These are phyloP conservation scores for Scaptomyza tumidula DNA, from an alignment of 2,888 invertebrate genomes.

Conservation along the genomic window DNA sequence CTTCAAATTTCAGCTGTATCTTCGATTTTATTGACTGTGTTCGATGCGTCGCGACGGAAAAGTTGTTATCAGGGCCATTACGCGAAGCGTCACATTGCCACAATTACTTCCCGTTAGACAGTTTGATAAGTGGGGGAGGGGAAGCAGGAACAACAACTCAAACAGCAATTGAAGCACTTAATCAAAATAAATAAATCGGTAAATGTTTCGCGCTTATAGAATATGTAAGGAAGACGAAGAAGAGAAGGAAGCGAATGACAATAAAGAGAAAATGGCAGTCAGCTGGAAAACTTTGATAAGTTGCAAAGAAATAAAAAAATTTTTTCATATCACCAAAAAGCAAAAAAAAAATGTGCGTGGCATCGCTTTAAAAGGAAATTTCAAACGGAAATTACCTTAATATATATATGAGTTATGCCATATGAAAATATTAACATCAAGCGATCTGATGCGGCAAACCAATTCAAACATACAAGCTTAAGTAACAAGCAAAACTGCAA, in stretches of 20 bases:
- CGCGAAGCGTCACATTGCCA: conserved; percentile 43
- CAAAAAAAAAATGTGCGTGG: conserved; percentile 1
- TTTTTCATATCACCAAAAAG: conserved; percentile 15
- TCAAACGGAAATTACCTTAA: conserved; percentile 60
- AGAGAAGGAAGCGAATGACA: conserved; percentile 44
- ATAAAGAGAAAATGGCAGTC: conserved; percentile 58
- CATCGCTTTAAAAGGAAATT: conserved; percentile 57
- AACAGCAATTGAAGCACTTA: conserved; percentile 49
- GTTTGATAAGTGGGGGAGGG: not conserved
- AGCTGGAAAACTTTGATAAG: conserved; percentile 70
- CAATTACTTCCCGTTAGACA: conserved; percentile 47
- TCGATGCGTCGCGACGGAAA: conserved; percentile 21
- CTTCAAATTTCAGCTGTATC: not conserved
- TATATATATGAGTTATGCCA: conserved; percentile 10
- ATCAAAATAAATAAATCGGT: conserved; percentile 60
- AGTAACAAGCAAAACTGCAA: conserved; percentile 13
- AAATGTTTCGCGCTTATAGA: conserved; percentile 33
- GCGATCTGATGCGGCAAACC: conserved; percentile 17
- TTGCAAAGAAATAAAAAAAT: conserved; percentile 43
- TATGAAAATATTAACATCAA: conserved; percentile 20
- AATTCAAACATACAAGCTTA: conserved; percentile 38
- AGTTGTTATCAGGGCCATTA: conserved; percentile 43
- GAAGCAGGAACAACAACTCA: conserved; percentile 1
- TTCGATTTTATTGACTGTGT: conserved; percentile 27
- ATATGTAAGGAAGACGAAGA: conserved; percentile 9